Base-by-base conservation (phyloP, 2,113 vertebrate species). In the Eudorcas thomsonii region DNA sequence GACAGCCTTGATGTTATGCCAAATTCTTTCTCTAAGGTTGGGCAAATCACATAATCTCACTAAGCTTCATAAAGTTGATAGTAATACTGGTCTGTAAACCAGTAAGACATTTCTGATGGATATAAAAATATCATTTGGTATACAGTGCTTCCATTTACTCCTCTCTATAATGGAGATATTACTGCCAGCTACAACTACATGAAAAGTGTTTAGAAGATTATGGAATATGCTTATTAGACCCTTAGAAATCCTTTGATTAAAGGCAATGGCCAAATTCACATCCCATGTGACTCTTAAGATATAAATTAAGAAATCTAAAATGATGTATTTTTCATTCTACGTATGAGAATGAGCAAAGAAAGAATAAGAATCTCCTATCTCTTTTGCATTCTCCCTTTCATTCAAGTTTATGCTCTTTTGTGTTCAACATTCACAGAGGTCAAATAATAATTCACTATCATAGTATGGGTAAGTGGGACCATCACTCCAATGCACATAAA, bases 211-310 rank as follows among this genome's bases (percentile, higher is more conserved):
- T 54, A 96, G 59, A 93, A 83, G 43, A 93, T 78, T 92, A 84
- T 5, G 57, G 45, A 89, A 15, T 88, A 84, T 78, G 60, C 54
- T 96, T 94, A 71, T 52, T 54, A 96, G 54, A 97, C 91, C 71
- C 77, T 93, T 95, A 94, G 89, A 94, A 96, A 98, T 93, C 91
- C 78, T 92, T 50, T 94, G 95, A 98, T 91, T 62, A 97, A 96
- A 97, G 82, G 82, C 91, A 97, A 93, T 88, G 59, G 86, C 59
- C 82, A 93, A 96, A 96, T 95, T 94, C 82, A 91, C 2, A 85
- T 67, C 26, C 77, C 91, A 91, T 55, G 62, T 88, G 91, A 91
- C 64, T 92, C 19, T 17, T 87, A 67, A 84, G 43, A 52, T 92
- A 15, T 64, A 97, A 97, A 64, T 0, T 88, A 78, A 98, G 89